Percentiles rank a stretch among this genome's conserved stretches.
phyloP scores from a whole-genome alignment of 2,113 vertebrate species.

The Columba livia region DNA sequence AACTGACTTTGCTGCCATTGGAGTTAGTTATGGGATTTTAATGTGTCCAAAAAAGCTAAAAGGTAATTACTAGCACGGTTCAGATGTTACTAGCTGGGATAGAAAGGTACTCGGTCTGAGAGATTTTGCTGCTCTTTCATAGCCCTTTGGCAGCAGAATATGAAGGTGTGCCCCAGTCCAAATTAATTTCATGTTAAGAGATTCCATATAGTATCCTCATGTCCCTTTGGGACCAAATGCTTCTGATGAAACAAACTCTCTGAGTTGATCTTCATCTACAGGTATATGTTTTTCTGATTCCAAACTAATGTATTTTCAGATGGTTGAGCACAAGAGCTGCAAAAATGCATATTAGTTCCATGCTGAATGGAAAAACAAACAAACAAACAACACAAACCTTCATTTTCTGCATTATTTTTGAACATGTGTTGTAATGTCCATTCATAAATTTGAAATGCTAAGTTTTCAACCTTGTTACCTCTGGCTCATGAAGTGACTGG shows the following conservation, averaged over 20 bases:
- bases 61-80: not conserved
- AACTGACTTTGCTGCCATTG: not conserved
- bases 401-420: not conserved
- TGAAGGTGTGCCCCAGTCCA: not conserved
- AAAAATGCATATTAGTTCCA: not conserved
- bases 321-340: not conserved
- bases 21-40: not conserved
- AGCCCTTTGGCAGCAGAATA: not conserved
- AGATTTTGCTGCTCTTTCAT: not conserved
- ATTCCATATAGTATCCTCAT: not conserved
- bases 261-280: not conserved
- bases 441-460: not conserved
- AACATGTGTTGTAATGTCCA: not conserved
- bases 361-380: not conserved
- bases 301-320: not conserved
- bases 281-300: not conserved
- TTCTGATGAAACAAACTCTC: not conserved
- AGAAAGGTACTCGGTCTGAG: not conserved
- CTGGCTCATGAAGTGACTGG: not conserved
- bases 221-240: not conserved
- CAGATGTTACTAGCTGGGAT: not conserved
- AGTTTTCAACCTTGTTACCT: not conserved
- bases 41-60: not conserved
- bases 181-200: not conserved
- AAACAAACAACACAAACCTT: not conserved